Percentiles rank a stretch among this genome's conserved stretches.
Conservation (phyloP, 2,888 invertebrate genomes). For the Latrodectus elegans region DNA sequence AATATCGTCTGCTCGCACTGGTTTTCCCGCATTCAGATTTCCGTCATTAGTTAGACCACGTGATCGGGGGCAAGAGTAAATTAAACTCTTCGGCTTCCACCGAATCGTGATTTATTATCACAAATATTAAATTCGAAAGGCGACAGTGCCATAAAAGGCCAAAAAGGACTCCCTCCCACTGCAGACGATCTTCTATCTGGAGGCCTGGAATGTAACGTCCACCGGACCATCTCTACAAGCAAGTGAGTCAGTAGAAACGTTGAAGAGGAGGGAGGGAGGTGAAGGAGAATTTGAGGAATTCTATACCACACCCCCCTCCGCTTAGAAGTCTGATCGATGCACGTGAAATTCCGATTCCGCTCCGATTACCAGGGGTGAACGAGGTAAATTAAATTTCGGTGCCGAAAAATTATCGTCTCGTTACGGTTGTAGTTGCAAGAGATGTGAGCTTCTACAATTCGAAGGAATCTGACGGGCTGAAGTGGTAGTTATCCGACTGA, state of each 20-base stretch:
- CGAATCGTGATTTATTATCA: conserved; percentile 64
- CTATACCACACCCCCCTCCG: conserved; percentile 7
- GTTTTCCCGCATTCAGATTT: conserved; percentile 40
- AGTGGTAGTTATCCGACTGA: too few relatives aligned
- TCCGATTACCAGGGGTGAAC: conserved; percentile 46
- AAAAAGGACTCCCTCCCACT: conserved; percentile 18
- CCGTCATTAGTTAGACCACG: conserved; percentile 38
- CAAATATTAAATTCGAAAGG: conserved; percentile 63
- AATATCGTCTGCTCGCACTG: conserved; percentile 13
- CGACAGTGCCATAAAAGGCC: conserved; percentile 62
- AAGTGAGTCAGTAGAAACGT: conserved; percentile 35
- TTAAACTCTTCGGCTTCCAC: conserved; percentile 35
- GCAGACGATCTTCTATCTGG: neutral
- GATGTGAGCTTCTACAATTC: too few relatives aligned
- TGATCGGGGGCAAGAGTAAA: conserved; percentile 30
- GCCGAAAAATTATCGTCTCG: conserved; percentile 57
- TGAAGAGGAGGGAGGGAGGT: neutral
- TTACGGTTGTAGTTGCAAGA: conserved; percentile 18
- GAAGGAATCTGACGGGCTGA: too few relatives aligned
- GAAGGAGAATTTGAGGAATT: conserved; percentile 42
- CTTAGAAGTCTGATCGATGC: conserved; percentile 46
- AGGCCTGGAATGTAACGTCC: neutral
- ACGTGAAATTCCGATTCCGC: conserved; percentile 34
- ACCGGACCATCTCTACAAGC: conserved; percentile 13
- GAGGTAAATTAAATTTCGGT: conserved; percentile 59